phyloP scores from a whole-genome alignment of 2,113 vertebrate genomes.

The Notarius quadriscutis region DNA sequence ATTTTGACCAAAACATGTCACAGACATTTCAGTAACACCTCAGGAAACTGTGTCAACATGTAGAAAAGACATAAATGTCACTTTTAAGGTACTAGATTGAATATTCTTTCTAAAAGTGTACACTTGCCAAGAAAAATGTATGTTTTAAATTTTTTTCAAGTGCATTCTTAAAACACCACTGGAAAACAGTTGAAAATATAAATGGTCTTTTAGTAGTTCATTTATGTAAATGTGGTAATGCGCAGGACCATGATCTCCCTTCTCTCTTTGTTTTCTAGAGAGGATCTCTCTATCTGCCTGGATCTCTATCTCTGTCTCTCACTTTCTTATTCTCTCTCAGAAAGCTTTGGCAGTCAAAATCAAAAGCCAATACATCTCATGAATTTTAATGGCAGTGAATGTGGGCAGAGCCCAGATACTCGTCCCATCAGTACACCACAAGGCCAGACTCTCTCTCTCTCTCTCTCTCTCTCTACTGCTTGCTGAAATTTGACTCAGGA shows the following conservation, averaged over 20 bases:
- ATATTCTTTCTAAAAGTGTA: neutral
- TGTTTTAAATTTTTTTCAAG: neutral
- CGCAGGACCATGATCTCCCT: neutral
- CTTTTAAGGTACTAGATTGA: neutral
- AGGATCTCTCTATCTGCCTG: constrained; percentile 30
- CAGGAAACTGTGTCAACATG: too few relatives aligned
- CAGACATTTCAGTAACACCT: too few relatives aligned
- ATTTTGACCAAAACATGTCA: too few relatives aligned
- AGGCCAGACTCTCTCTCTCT: constrained; percentile 21
- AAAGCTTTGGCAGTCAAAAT: constrained; percentile 68
- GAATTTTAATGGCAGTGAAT: constrained; percentile 66
- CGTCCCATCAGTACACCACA: constrained; percentile 24
- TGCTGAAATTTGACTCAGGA: constrained; percentile 30
- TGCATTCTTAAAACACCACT: neutral
- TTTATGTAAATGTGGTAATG: constrained; percentile 10
- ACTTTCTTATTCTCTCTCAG: constrained; percentile 58
- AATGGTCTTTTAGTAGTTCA: neutral
- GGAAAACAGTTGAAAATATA: neutral
- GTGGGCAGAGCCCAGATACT: constrained; percentile 31
- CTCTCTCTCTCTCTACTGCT: constrained; percentile 2
- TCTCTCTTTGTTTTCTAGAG: constrained; percentile 16
- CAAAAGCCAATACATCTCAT: constrained; percentile 59
- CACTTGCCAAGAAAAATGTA: neutral
- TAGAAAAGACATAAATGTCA: too few relatives aligned
- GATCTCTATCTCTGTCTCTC: constrained; percentile 52